Evolutionary conservation across 2,797 vertebrate genomes (phyloP).

Genomic region (Vireo griseus): DNA sequence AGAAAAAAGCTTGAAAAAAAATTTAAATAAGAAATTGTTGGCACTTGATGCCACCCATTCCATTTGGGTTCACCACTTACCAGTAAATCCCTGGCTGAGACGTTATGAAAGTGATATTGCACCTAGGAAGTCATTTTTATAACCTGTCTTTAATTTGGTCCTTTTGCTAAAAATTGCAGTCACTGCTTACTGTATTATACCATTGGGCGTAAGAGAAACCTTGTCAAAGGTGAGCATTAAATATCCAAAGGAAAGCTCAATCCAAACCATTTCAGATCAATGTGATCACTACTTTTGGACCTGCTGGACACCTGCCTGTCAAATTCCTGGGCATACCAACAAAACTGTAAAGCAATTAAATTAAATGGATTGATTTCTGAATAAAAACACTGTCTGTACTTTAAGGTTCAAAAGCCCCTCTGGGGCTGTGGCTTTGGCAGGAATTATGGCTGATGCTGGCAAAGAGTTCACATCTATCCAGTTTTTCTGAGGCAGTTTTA

Average conservation of each 20-base stretch:
- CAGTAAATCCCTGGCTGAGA: slow-evolving; percentile 76
- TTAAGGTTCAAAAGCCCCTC: background rate
- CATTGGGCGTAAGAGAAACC: slow-evolving; percentile 72
- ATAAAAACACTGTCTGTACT: background rate
- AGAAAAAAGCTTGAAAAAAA: background rate
- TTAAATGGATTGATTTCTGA: background rate
- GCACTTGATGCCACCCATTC: slow-evolving; percentile 45
- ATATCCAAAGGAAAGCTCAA: background rate
- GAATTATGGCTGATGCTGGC: background rate
- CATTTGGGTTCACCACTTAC: slow-evolving; percentile 58
- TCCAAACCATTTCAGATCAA: background rate
- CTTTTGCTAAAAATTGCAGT: slow-evolving; percentile 81
- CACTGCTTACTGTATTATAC: slow-evolving; percentile 80
- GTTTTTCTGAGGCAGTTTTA: background rate
- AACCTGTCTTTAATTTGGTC: slow-evolving; percentile 76
- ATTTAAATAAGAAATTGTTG: background rate
- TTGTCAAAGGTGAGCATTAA: background rate
- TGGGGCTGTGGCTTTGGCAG: background rate
- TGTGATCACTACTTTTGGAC: background rate
- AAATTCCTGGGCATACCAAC: background rate
- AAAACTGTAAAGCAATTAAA: background rate
- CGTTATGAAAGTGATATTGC: slow-evolving; percentile 72
- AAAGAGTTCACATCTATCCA: background rate
- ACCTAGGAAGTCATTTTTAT: slow-evolving; percentile 75
- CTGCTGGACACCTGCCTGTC: background rate